These are phyloP conservation scores for Pipra filicauda DNA, from an alignment of 2,113 vertebrate species.

Conservation along the genomic window DNA sequence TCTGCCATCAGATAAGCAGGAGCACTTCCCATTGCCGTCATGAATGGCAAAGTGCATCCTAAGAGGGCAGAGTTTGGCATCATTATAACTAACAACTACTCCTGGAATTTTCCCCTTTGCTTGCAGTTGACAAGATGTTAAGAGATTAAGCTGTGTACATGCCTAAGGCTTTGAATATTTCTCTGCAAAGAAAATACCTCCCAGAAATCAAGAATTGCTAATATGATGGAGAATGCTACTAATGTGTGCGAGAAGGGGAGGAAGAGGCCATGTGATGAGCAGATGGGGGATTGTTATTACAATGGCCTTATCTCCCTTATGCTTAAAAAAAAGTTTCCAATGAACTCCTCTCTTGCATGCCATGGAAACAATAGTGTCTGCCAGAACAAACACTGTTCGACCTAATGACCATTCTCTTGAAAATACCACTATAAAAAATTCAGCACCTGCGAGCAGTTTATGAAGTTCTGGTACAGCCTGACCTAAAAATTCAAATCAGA, in stretches of 20 bases:
- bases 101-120: background rate
- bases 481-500: slow-evolving; percentile 57
- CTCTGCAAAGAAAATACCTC: background rate
- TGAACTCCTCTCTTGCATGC: background rate
- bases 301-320: slow-evolving; percentile 4
- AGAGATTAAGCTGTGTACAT: background rate
- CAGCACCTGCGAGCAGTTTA: slow-evolving; percentile 25
- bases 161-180: background rate
- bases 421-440: slow-evolving; percentile 56
- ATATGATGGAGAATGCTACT: background rate
- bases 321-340: background rate
- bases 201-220: background rate
- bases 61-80: background rate
- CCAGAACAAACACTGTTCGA: slow-evolving; percentile 34
- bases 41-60: background rate
- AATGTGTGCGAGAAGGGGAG: background rate
- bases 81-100: background rate
- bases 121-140: background rate
- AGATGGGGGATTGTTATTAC: slow-evolving; percentile 1
- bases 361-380: slow-evolving; percentile 43
- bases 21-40: rapidly evolving
- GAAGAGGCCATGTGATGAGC: background rate
- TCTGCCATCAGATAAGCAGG: background rate
- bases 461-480: slow-evolving; percentile 41
- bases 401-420: slow-evolving; percentile 59